A percentile compares a stretch with the other conserved stretches of the same genome.
These are phyloP conservation scores for Enteromius argenteus DNA, from an alignment of 2,797 vertebrate species.

Conservation along the genomic window DNA sequence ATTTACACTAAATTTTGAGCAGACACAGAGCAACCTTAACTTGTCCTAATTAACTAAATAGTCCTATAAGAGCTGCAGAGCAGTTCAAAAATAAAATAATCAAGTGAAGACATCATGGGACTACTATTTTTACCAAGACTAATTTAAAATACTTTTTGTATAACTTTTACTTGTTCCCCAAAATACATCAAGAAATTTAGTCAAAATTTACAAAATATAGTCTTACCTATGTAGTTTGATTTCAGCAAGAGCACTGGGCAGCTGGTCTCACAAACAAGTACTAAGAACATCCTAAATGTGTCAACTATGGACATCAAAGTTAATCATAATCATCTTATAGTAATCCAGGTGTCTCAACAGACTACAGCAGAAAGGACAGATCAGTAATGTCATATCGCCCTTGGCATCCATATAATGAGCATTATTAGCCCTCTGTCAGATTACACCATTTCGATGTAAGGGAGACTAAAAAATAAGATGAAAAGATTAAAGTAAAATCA, in stretches of 20 bases:
- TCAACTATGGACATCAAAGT: constrained; percentile 19
- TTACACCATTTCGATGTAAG: not conserved
- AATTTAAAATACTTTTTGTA: not conserved
- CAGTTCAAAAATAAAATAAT: not conserved
- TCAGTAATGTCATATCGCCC: constrained; percentile 30
- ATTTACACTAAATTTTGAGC: not conserved
- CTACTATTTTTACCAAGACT: not conserved
- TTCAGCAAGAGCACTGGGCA: not conserved
- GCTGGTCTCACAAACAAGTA: not conserved
- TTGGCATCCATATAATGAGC: not conserved
- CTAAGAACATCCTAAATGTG: constrained; percentile 7
- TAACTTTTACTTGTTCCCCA: not conserved
- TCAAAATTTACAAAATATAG: too few species aligned
- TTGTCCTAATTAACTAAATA: not conserved
- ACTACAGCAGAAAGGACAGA: not conserved
- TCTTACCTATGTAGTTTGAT: not conserved
- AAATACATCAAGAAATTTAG: not conserved
- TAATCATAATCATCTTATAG: constrained; percentile 24
- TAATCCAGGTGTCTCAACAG: constrained; percentile 27
- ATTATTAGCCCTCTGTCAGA: not conserved
- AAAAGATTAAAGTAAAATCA: not conserved
- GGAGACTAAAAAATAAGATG: not conserved
- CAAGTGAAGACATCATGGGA: not conserved
- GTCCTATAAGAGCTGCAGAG: not conserved
- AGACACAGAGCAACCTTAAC: not conserved